phyloP scores from a whole-genome alignment of 2,888 invertebrate species.

The Nemotelus nigrinus region DNA sequence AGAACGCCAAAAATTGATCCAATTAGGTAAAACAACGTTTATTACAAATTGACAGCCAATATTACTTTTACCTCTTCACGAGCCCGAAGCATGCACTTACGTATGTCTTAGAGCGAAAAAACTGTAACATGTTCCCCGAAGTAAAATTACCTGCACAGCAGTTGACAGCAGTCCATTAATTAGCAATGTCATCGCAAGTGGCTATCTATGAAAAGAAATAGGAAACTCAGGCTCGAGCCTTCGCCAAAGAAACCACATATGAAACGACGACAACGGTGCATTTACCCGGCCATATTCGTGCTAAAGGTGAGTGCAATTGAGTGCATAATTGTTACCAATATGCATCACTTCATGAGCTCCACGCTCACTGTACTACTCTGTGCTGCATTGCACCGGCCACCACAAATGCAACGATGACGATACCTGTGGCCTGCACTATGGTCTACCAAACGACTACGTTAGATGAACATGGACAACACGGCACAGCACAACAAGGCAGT shows the following conservation, averaged over 20 bases:
- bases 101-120: conserved; percentile 12
- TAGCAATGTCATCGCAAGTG: conserved; percentile 56
- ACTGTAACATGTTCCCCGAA: conserved; percentile 38
- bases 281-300: conserved; percentile 47
- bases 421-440: conserved; percentile 19
- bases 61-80: conserved; percentile 3
- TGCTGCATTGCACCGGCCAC: conserved; percentile 28
- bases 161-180: conserved; percentile 55
- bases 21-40: conserved; percentile 29
- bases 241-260: conserved; percentile 29
- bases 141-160: conserved; percentile 41
- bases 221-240: conserved; percentile 24
- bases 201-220: conserved; percentile 53
- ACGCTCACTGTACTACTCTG: background rate
- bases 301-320: conserved; percentile 45
- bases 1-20: conserved; percentile 18
- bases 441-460: background rate
- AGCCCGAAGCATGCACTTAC: background rate
- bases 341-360: conserved; percentile 26
- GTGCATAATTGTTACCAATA: conserved; percentile 40
- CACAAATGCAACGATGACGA: background rate
- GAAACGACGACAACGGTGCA: conserved; percentile 34
- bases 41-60: conserved; percentile 26
- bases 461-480: conserved; percentile 1
- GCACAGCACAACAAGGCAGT: background rate